phyloP scores from a whole-genome alignment of 2,797 vertebrate genomes.

The Meriones psammophilus region DNA sequence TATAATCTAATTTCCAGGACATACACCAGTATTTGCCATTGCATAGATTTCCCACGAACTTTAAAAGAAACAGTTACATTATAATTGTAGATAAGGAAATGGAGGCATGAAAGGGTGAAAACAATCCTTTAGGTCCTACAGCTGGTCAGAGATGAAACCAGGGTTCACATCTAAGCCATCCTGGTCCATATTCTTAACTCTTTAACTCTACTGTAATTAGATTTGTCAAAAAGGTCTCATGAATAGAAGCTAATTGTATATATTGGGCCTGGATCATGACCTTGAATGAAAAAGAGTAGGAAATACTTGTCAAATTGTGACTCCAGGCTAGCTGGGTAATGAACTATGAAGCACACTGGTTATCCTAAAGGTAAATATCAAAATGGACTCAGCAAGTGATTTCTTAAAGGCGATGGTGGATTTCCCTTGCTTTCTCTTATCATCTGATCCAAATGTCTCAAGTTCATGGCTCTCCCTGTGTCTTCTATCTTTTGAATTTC shows the following conservation, averaged over 20 bases:
- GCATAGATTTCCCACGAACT: not conserved
- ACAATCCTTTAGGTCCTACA: not conserved
- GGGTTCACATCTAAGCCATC: not conserved
- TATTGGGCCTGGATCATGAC: not conserved
- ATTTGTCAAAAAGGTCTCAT: not conserved
- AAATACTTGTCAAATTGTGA: not conserved
- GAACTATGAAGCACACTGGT: not conserved
- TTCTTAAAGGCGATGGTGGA: not conserved
- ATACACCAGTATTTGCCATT: not conserved
- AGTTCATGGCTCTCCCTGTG: accelerated
- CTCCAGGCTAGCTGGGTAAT: not conserved
- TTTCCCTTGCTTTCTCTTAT: not conserved
- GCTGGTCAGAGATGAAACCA: not conserved
- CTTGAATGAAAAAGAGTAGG: not conserved
- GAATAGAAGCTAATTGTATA: not conserved
- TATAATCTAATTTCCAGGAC: not conserved
- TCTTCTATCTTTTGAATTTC: not conserved
- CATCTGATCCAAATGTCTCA: not conserved
- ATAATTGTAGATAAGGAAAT: not conserved
- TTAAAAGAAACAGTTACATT: not conserved
- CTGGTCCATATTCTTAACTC: not conserved
- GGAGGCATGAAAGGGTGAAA: not conserved
- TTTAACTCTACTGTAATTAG: not conserved
- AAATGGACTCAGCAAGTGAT: not conserved
- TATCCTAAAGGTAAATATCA: not conserved